Conservation (phyloP, 2,888 invertebrate genomes). For the Chymomyza fuscimana region DNA sequence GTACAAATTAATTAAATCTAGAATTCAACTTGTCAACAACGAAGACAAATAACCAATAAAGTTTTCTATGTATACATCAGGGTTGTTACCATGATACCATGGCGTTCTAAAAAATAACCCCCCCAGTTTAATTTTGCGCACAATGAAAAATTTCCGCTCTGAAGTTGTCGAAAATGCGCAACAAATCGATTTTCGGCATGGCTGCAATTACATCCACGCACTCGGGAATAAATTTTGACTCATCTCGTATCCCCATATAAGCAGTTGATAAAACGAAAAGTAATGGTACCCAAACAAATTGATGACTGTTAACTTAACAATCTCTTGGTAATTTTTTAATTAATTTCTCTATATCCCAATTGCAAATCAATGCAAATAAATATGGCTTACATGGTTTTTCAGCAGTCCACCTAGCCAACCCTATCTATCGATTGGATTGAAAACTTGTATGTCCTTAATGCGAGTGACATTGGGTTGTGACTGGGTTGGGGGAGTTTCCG, state of each 20-base stretch:
- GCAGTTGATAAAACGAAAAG: constrained; percentile 42
- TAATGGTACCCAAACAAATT: constrained; percentile 39
- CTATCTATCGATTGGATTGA: background rate
- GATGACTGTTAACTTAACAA: constrained; percentile 24
- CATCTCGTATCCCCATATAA: constrained; percentile 6
- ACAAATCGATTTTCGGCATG: constrained; percentile 3
- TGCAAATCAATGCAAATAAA: constrained; percentile 47
- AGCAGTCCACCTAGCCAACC: background rate
- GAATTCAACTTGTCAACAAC: constrained; percentile 13
- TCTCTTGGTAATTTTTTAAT: constrained; percentile 40
- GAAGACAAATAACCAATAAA: background rate
- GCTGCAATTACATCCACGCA: background rate
- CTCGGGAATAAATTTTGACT: constrained; percentile 7
- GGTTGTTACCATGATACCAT: constrained; percentile 52
- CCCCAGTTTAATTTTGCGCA: constrained; percentile 45
- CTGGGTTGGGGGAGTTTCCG: background rate
- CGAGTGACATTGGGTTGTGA: background rate
- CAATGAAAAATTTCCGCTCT: constrained; percentile 22
- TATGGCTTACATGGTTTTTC: too few relatives aligned
- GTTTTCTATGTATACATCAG: constrained; percentile 12
- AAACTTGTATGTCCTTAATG: background rate
- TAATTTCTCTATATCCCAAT: constrained; percentile 34
- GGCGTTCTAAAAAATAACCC: constrained; percentile 29
- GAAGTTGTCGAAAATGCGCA: constrained; percentile 36
- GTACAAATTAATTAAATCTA: constrained; percentile 39